Percentiles rank a stretch among this genome's conserved stretches.
Conservation (phyloP, 1,140 invertebrate genomes). For the Acyrthosiphon pisum region DNA sequence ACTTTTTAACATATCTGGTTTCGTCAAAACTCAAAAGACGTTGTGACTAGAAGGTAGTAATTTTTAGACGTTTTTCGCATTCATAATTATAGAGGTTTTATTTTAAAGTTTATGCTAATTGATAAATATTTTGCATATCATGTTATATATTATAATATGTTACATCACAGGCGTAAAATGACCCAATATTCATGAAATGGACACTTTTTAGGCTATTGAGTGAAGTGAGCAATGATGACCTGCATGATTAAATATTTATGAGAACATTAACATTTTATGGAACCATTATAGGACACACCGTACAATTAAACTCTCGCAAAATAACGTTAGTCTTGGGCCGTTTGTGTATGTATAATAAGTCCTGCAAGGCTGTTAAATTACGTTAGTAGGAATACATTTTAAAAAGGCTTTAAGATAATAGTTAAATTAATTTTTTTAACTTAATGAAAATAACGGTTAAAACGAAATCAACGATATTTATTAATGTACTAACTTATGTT, state of each 20-base stretch:
- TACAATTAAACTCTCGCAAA: not conserved
- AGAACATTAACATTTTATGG: not conserved
- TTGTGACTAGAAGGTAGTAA: not conserved
- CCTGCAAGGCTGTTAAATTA: too few species aligned
- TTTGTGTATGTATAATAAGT: not conserved
- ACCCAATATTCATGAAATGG: not conserved
- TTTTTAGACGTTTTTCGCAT: not conserved
- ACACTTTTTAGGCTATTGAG: not conserved
- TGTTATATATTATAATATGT: not conserved
- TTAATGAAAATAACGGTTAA: too few species aligned
- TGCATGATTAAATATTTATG: not conserved
- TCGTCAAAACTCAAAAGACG: not conserved
- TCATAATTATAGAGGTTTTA: slow-evolving; percentile 2
- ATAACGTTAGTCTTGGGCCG: not conserved
- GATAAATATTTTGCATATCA: not conserved
- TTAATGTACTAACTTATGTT: too few species aligned
- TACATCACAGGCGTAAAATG: not conserved
- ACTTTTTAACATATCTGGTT: slow-evolving; percentile 3
- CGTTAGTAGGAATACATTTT: too few species aligned
- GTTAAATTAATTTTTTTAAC: not conserved
- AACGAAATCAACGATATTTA: too few species aligned
- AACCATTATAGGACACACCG: not conserved
- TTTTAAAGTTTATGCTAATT: not conserved
- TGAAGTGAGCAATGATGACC: not conserved
- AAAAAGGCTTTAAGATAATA: too few species aligned